phyloP scores from a whole-genome alignment of 2,797 vertebrate species.

The Prionace glauca region DNA sequence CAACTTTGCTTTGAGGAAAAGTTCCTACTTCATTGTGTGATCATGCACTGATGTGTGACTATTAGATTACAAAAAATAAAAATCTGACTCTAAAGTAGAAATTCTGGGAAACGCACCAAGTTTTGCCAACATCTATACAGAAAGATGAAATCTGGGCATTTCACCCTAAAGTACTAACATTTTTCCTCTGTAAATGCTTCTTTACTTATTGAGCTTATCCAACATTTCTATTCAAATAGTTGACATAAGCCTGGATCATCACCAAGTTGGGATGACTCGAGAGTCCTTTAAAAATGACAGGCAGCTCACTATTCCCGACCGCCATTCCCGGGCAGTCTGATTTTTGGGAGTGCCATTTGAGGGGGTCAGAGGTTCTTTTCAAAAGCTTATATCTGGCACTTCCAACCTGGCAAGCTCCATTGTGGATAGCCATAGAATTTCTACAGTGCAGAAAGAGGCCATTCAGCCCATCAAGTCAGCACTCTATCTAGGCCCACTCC shows the following conservation, averaged over 20 bases:
- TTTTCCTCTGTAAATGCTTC: neutral
- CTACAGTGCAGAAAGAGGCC: too few species aligned
- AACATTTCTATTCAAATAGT: neutral
- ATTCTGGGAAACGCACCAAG: neutral
- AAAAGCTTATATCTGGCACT: too few species aligned
- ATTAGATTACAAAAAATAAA: neutral
- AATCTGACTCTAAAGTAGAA: slow-evolving; percentile 9
- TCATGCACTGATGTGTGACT: neutral
- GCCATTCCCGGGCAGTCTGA: too few species aligned
- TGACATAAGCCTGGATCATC: neutral
- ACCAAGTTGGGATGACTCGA: too few species aligned
- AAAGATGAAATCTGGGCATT: neutral
- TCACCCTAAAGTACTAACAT: neutral
- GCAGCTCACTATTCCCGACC: too few species aligned
- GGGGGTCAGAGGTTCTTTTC: too few species aligned
- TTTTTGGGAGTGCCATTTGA: too few species aligned
- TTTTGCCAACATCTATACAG: neutral
- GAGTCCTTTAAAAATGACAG: too few species aligned
- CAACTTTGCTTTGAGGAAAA: neutral
- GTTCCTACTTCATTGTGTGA: neutral
- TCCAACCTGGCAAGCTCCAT: too few species aligned
- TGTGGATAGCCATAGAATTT: too few species aligned
- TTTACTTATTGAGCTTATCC: neutral
- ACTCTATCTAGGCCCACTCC: too few species aligned
- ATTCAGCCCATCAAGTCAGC: too few species aligned